phyloP scores from a whole-genome alignment of 2,797 vertebrate genomes.

The Notoglanidium macrostoma region DNA sequence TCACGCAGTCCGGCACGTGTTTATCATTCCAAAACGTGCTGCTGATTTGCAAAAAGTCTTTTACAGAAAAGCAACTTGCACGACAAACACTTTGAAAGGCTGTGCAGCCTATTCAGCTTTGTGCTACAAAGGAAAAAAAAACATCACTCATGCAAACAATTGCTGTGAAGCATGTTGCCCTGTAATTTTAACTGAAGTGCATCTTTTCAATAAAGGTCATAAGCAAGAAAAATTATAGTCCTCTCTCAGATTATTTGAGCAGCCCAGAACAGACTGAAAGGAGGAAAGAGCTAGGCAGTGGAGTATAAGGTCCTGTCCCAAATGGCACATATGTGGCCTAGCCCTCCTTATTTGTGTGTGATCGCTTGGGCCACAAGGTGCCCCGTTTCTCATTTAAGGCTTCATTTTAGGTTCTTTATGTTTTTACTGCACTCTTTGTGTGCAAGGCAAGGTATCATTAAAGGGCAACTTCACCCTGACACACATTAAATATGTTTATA shows the following conservation, averaged over 20 bases:
- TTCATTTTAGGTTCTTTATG: not conserved
- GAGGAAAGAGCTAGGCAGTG: constrained; percentile 37
- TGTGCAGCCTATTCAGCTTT: constrained; percentile 24
- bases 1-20: not conserved
- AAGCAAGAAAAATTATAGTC: constrained; percentile 60
- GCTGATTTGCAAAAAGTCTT: constrained; percentile 34
- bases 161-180: constrained; percentile 57
- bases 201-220: constrained; percentile 59
- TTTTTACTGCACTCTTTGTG: not conserved
- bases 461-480: not conserved
- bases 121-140: constrained; percentile 50
- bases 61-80: constrained; percentile 28
- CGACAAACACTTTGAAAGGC: constrained; percentile 48
- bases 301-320: not conserved
- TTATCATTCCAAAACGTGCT: constrained; percentile 18
- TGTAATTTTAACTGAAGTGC: constrained; percentile 61
- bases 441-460: not conserved
- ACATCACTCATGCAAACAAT: constrained; percentile 65
- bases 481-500: not conserved
- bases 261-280: constrained; percentile 43
- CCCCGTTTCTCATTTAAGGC: not conserved
- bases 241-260: constrained; percentile 21
- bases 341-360: not conserved
- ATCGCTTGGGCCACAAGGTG: not conserved
- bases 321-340: not conserved